Evolutionary conservation across 2,888 invertebrate species (phyloP).

Genomic region (Oxytorus armatus): DNA sequence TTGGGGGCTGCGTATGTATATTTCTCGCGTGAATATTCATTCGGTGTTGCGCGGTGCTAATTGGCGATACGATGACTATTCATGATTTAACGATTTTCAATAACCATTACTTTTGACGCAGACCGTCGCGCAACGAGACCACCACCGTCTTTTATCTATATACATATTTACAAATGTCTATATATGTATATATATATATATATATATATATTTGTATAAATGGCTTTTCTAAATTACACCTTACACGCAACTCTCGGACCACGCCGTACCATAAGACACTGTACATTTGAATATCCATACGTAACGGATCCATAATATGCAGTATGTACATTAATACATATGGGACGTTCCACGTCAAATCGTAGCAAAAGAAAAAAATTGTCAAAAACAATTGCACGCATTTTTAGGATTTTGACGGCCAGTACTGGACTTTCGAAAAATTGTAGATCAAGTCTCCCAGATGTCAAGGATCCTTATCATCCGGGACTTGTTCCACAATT

Average conservation of each 20-base stretch:
- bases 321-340: background rate
- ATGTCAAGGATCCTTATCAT: too few species aligned
- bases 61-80: slow-evolving; percentile 83
- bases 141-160: slow-evolving; percentile 40
- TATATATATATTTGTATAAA: slow-evolving; percentile 10
- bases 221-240: background rate
- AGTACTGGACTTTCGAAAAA: too few species aligned
- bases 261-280: background rate
- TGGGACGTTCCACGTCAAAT: too few species aligned
- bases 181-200: slow-evolving; percentile 17
- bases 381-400: too few species aligned
- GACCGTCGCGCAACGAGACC: slow-evolving; percentile 66
- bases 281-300: background rate
- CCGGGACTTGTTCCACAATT: too few species aligned
- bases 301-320: background rate
- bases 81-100: slow-evolving; percentile 83
- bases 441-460: too few species aligned
- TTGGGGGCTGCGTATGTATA: slow-evolving; percentile 32
- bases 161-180: background rate
- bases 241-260: slow-evolving; percentile 11
- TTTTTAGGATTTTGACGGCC: too few species aligned
- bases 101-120: slow-evolving; percentile 78
- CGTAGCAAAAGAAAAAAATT: too few species aligned
- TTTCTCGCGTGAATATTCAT: slow-evolving; percentile 81
- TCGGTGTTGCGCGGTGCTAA: slow-evolving; percentile 78